Evolutionary conservation across 2,888 invertebrate species (phyloP), one percentile per base, ranked within the genome.

Genomic region (Zeuzera pyrina): DNA sequence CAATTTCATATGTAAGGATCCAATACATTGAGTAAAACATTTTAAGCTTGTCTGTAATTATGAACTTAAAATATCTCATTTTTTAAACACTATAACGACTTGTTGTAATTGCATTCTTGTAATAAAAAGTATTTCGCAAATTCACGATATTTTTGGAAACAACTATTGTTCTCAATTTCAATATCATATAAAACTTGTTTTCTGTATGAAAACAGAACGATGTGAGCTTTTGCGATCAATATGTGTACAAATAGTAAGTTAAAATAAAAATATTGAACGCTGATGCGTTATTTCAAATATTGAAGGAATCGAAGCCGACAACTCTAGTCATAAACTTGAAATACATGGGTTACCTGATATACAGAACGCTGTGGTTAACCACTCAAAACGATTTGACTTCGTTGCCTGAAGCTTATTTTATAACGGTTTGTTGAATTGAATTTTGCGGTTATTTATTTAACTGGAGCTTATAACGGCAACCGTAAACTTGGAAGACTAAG

Each of bases 381-480:
- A 63, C 77, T 65, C 67, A 73, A 78, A 79, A 66, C 76, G 74
- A 69, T 79, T 76, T 67, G 69, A 78, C 76, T 77, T 70, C 73
- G 74, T 78, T 65, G 70, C 76, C 67, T 68, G 42, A 50, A 76
- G 73, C 68, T 76, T 74, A 78, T 81, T 78, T 73, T 76, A 74
- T 81, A 81, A 81, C 83, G 79, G 83, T 70, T 60, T 67, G 73
- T 68, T 61, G 68, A 77, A 83, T 81, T 81, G 83, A 83, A 81
- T 79, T 81, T 62, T 81, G 83, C 71, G 83, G 83, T 83, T 79
- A 74, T 79, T 79, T 81, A 79, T 81, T 73, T 77, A 72, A 69
- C 68, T 71, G 52, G 53, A 58, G 51, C 61, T 63, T 59, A 65
- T 58, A 57, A 52, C 50, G 53, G 53, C 51, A n/a, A 49, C 49